phyloP scores from a whole-genome alignment of 1,140 invertebrate genomes.

The Drosophila aff. region DNA sequence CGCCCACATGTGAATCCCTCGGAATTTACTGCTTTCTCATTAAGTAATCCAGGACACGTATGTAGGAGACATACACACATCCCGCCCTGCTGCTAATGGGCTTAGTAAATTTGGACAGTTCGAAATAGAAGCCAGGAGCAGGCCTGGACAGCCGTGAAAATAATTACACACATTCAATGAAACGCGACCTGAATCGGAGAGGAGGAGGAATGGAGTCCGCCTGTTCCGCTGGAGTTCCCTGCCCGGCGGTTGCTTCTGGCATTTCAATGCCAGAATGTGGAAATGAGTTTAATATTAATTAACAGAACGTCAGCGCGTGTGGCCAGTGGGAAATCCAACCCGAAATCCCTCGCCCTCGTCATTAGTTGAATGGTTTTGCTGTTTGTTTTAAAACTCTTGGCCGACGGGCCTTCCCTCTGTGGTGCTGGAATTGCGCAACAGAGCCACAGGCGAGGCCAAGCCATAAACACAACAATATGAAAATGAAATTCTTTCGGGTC shows the following conservation, averaged over 20 bases:
- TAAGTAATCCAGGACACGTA: constrained; percentile 65
- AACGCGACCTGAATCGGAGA: constrained; percentile 66
- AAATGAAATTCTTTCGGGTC: constrained; percentile 53
- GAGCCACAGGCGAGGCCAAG: constrained; percentile 8
- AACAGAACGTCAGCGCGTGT: constrained; percentile 58
- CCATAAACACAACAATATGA: constrained; percentile 60
- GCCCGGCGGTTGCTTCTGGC: constrained; percentile 52
- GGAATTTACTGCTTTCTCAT: constrained; percentile 66
- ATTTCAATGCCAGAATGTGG: constrained; percentile 68
- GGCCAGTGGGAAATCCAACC: constrained; percentile 18
- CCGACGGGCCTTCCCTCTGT: neutral
- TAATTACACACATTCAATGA: constrained; percentile 78
- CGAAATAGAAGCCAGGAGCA: constrained; percentile 21
- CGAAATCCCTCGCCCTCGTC: constrained; percentile 4
- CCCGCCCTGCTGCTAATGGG: constrained; percentile 22
- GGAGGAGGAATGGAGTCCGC: neutral
- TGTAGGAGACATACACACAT: constrained; percentile 1
- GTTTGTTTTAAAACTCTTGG: constrained; percentile 51
- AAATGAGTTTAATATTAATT: constrained; percentile 82
- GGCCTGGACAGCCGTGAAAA: constrained; percentile 58
- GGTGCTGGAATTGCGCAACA: constrained; percentile 3
- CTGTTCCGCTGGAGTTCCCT: neutral
- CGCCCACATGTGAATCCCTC: constrained; percentile 46
- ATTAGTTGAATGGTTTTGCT: constrained; percentile 32
- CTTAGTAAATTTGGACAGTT: constrained; percentile 52